Conservation (phyloP, 2,888 invertebrate species). For the Dryocosmus kuriphilus region DNA sequence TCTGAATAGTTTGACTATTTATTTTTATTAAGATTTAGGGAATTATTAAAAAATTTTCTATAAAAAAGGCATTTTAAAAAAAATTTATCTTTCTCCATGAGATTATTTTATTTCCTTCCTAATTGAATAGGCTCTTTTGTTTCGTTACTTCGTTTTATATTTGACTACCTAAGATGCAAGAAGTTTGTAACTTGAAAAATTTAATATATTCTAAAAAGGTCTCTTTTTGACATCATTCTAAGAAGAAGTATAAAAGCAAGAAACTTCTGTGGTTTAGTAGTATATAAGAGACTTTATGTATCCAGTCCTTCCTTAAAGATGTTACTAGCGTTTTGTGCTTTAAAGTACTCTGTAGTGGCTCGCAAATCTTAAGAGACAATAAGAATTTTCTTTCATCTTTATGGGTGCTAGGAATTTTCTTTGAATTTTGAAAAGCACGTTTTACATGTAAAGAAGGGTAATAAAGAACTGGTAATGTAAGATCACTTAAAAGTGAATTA, state of each 20-base stretch:
- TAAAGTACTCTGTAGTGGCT: not conserved
- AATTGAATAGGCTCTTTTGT: no score
- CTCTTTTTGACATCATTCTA: conserved; percentile 1
- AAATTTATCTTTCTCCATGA: no score
- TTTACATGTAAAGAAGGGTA: not conserved
- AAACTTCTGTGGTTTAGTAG: conserved; percentile 1
- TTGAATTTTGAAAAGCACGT: not conserved
- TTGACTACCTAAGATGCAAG: not conserved
- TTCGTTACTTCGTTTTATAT: not conserved
- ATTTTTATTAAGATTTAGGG: not conserved
- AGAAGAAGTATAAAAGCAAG: conserved; percentile 9
- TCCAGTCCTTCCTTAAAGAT: not conserved
- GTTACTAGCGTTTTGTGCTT: not conserved
- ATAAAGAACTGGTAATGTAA: not conserved
- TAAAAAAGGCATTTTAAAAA: no score
- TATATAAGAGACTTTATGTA: conserved; percentile 8
- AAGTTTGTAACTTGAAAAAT: not conserved
- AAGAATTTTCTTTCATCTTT: not conserved
- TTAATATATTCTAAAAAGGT: not conserved
- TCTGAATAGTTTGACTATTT: not conserved
- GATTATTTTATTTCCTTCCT: no score
- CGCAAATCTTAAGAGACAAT: not conserved
- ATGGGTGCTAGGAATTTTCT: not conserved
- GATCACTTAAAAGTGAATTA: not conserved
- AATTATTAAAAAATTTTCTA: no score